Percentiles rank a stretch among this genome's conserved stretches.
Conservation (phyloP, 2,113 vertebrate genomes). For the Camelus dromedarius region DNA sequence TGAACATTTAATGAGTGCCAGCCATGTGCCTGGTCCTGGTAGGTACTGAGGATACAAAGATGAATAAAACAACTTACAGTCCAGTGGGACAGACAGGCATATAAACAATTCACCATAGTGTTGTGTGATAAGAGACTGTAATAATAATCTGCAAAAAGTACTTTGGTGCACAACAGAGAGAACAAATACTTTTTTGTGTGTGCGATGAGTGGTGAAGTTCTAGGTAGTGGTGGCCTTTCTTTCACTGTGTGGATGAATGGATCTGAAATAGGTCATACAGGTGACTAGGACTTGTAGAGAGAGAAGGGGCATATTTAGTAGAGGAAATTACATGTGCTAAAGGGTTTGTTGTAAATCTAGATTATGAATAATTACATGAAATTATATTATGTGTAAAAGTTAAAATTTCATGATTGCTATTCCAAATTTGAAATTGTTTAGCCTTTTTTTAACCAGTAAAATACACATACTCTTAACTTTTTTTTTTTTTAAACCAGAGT, state of each 20-base stretch:
- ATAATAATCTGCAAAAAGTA: constrained; percentile 39
- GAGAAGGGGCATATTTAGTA: not conserved
- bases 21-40: constrained; percentile 67
- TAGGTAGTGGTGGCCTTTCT: constrained; percentile 10
- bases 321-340: not conserved
- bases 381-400: constrained; percentile 35
- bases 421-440: constrained; percentile 36
- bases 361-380: not conserved
- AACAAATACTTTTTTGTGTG: not conserved
- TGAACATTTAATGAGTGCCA: constrained; percentile 52
- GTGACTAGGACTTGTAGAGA: not conserved
- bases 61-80: constrained; percentile 60
- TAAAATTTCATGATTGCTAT: constrained; percentile 7
- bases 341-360: constrained; percentile 39
- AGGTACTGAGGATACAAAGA: constrained; percentile 70
- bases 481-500: not conserved
- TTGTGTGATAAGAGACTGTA: constrained; percentile 6
- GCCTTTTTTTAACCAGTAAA: not conserved
- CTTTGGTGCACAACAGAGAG: not conserved
- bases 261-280: not conserved
- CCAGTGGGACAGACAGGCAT: constrained; percentile 11
- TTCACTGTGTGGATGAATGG: not conserved
- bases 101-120: constrained; percentile 58
- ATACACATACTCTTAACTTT: not conserved
- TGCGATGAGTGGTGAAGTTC: not conserved